Percentiles rank a stretch among this genome's conserved stretches.
These are phyloP conservation scores for Cydia splendana DNA, from an alignment of 1,140 invertebrate species.

Conservation along the genomic window DNA sequence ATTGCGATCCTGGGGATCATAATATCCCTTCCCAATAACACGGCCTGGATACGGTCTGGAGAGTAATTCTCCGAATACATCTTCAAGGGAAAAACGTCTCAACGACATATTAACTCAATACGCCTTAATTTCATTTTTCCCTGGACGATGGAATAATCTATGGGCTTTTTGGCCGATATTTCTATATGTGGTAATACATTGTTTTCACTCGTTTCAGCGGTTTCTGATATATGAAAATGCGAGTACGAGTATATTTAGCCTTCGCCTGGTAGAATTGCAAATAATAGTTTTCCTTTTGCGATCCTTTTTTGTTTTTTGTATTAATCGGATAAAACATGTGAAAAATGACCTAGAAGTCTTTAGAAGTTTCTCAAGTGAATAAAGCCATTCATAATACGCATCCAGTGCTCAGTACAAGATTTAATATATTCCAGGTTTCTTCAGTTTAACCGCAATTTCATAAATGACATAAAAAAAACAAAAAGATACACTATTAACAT, in stretches of 20 bases:
- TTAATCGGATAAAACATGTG: constrained; percentile 27
- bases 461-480: too few species aligned
- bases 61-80: constrained; percentile 24
- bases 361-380: too few species aligned
- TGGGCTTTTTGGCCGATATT: constrained; percentile 29
- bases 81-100: background rate
- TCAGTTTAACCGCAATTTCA: too few species aligned
- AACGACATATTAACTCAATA: background rate
- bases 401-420: too few species aligned
- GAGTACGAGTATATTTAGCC: background rate
- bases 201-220: constrained; percentile 24
- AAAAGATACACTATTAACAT: too few species aligned
- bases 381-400: too few species aligned
- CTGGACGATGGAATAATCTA: constrained; percentile 14
- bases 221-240: constrained; percentile 30
- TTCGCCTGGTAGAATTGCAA: background rate
- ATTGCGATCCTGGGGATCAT: constrained; percentile 23
- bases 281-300: constrained; percentile 17
- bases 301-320: background rate
- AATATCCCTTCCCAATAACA: constrained; percentile 27
- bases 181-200: constrained; percentile 27
- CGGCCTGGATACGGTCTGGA: constrained; percentile 6
- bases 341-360: too few species aligned
- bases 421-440: too few species aligned
- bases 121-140: background rate